These are phyloP conservation scores for Saccostrea cuccullata DNA, from an alignment of 1,140 invertebrate species.

Conservation along the genomic window DNA sequence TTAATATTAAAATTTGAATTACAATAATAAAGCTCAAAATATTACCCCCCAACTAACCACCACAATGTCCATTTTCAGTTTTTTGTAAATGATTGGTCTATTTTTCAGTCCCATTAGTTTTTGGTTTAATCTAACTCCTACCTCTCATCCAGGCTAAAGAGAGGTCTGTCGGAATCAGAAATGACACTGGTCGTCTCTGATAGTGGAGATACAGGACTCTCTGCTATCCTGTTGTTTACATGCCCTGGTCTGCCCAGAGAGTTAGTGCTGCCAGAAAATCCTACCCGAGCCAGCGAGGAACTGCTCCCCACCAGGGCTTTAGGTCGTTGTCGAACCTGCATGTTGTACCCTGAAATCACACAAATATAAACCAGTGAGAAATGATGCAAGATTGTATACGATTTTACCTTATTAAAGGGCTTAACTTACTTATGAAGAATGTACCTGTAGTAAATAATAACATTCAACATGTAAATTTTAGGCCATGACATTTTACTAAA, in stretches of 20 bases:
- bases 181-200: not conserved
- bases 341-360: slow-evolving; percentile 36
- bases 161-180: slow-evolving; percentile 31
- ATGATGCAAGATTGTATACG: not conserved
- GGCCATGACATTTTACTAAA: no score
- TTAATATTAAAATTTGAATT: no score
- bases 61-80: no score
- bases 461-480: no score
- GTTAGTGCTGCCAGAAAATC: not conserved
- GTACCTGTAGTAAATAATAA: no score
- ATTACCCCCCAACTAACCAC: no score
- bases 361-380: not conserved
- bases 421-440: no score
- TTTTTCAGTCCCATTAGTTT: no score
- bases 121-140: not conserved
- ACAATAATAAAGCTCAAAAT: no score
- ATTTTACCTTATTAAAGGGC: no score
- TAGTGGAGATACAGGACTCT: slow-evolving; percentile 7
- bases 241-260: slow-evolving; percentile 29
- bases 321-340: slow-evolving; percentile 36
- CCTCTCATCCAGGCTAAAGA: slow-evolving; percentile 38
- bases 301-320: slow-evolving; percentile 28
- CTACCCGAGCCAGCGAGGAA: not conserved
- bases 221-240: not conserved
- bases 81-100: no score